A percentile compares a stretch with the other conserved stretches of the same genome.
Conservation (phyloP, 2,888 invertebrate species). For the Cosmia pyralina region DNA sequence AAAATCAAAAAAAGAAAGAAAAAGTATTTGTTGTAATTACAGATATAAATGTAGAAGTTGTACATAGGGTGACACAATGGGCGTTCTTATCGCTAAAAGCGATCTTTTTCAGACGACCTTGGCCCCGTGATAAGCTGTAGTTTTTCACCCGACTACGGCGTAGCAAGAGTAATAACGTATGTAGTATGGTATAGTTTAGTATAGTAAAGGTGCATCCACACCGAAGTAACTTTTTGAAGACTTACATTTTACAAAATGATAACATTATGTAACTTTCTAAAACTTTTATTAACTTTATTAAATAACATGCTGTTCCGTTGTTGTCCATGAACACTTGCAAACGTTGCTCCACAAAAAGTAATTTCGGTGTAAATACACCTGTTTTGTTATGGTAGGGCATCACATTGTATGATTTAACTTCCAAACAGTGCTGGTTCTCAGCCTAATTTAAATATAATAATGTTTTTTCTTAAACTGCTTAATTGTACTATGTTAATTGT, state of each 20-base stretch:
- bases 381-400: background rate
- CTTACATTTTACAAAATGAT: background rate
- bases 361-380: background rate
- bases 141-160: background rate
- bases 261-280: background rate
- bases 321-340: background rate
- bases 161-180: background rate
- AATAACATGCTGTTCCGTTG: background rate
- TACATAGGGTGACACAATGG: too few relatives aligned
- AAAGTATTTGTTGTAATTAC: too few relatives aligned
- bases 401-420: background rate
- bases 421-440: background rate
- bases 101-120: too few relatives aligned
- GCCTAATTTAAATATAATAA: background rate
- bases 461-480: background rate
- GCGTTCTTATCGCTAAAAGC: too few relatives aligned
- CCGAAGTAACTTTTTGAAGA: background rate
- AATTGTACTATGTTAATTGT: too few relatives aligned
- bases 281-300: background rate
- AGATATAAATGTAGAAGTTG: too few relatives aligned
- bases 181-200: background rate
- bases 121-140: constrained; percentile 1
- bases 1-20: too few relatives aligned
- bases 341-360: background rate
- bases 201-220: background rate